Percentiles rank a stretch among this genome's conserved stretches.
phyloP scores from a whole-genome alignment of 2,113 vertebrate species.

The pig (Sus scrofa) region DNA sequence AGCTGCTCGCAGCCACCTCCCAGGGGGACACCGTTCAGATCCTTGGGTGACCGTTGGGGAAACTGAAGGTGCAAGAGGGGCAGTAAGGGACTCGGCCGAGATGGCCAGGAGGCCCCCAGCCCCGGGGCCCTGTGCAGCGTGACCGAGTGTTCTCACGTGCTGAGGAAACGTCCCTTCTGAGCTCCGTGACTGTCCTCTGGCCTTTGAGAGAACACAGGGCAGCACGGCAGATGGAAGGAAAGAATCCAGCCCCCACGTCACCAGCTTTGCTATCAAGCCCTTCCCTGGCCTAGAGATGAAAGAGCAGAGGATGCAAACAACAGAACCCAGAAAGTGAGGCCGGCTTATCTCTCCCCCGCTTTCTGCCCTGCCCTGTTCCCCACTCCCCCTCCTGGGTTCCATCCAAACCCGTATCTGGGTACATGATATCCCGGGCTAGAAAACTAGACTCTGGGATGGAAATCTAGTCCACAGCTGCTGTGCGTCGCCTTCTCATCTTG shows the following conservation, averaged over 20 bases:
- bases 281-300: background rate
- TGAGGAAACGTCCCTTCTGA: background rate
- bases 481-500: background rate
- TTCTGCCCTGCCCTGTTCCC: background rate
- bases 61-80: background rate
- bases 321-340: background rate
- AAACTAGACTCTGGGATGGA: background rate
- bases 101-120: no score
- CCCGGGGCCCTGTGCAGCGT: accelerated
- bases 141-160: accelerated
- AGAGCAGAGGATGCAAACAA: no score
- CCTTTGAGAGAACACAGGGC: background rate
- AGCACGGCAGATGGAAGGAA: background rate
- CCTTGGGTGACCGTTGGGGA: background rate
- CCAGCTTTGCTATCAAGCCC: background rate
- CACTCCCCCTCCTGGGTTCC: no score
- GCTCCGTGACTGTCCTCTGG: background rate
- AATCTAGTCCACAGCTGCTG: accelerated
- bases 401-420: no score
- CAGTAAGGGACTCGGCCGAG: no score
- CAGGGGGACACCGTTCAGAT: background rate
- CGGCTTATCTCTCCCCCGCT: accelerated
- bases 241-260: background rate
- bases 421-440: no score
- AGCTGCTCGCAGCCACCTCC: background rate